These are phyloP conservation scores for Rhinolophus ferrumequinum DNA, from an alignment of 2,113 vertebrate genomes.

Conservation along the genomic window DNA sequence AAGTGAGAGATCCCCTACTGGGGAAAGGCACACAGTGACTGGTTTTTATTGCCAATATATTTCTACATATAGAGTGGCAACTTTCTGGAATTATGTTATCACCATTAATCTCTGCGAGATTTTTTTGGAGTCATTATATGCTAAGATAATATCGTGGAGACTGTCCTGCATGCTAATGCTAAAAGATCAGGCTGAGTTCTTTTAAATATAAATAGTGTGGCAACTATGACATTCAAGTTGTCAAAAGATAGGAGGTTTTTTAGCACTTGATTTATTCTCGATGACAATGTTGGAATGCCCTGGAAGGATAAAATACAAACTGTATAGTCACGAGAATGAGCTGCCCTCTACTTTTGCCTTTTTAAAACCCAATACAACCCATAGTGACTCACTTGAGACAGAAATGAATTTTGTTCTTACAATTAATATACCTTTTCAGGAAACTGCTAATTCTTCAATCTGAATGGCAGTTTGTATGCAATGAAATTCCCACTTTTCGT, in stretches of 20 bases:
- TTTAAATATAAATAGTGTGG: background rate
- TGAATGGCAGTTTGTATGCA: background rate
- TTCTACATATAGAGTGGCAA: conserved; percentile 86
- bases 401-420: conserved; percentile 52
- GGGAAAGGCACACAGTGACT: conserved; percentile 87
- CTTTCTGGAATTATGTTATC: conserved; percentile 86
- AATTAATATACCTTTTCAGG: conserved; percentile 60
- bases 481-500: conserved; percentile 33
- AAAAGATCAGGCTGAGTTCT: conserved; percentile 50
- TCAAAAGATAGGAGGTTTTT: conserved; percentile 24
- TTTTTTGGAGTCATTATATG: conserved; percentile 81
- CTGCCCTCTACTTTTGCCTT: background rate
- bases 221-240: conserved; percentile 38
- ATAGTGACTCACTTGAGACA: conserved; percentile 12
- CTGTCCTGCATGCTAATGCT: conserved; percentile 72
- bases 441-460: conserved; percentile 58
- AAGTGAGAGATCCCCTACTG: conserved; percentile 86
- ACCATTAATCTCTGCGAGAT: conserved; percentile 84
- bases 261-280: conserved; percentile 47
- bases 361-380: conserved; percentile 48
- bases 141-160: conserved; percentile 80
- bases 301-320: background rate
- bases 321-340: background rate
- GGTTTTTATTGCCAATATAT: conserved; percentile 88
- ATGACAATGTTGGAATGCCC: background rate